Percentiles rank a stretch among this genome's conserved stretches.
Evolutionary conservation across 2,113 vertebrate species (phyloP).

Genomic region (Gallinago paraguaiae): DNA sequence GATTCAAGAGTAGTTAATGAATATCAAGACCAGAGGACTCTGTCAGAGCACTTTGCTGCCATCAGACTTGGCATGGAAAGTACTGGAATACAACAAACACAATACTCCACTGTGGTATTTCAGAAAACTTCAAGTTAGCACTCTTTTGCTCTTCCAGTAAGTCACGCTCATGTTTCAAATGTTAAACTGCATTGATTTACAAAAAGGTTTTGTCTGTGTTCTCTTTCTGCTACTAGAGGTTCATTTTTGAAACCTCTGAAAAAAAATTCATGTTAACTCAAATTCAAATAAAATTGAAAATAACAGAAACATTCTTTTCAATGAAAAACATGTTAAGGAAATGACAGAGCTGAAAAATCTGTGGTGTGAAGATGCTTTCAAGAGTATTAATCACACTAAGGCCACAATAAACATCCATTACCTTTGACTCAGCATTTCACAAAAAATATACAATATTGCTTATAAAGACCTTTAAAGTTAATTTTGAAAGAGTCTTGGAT

Average conservation of each 20-base stretch:
- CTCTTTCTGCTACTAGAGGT: neutral
- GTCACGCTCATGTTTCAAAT: neutral
- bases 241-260: neutral
- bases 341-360: neutral
- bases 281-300: neutral
- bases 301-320: neutral
- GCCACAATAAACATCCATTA: neutral
- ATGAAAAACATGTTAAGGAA: neutral
- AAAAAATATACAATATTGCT: neutral
- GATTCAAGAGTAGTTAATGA: neutral
- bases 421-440: neutral
- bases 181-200: neutral
- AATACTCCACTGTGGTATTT: neutral
- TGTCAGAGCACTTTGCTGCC: neutral
- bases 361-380: neutral
- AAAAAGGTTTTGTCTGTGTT: neutral
- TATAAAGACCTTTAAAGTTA: neutral
- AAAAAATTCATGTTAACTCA: neutral
- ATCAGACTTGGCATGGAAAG: neutral
- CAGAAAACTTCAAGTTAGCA: neutral
- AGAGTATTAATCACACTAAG: neutral
- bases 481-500: neutral
- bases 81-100: neutral
- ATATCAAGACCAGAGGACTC: neutral
- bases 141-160: neutral